phyloP scores from a whole-genome alignment of 2,797 vertebrate genomes.

The Syncerus caffer region DNA sequence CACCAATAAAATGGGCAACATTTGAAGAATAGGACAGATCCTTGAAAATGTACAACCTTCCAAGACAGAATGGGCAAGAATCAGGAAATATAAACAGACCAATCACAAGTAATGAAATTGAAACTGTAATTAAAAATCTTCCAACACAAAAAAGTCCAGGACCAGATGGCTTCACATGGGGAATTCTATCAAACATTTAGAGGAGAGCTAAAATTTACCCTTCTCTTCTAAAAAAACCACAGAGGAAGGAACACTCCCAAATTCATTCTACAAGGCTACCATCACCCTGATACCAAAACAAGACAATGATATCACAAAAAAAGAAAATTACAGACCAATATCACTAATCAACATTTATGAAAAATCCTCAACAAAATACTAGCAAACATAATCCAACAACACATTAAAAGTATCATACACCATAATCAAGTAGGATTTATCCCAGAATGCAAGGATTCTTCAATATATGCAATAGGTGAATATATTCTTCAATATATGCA shows the following conservation, averaged over 20 bases:
- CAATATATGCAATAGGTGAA: background rate
- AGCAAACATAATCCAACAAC: background rate
- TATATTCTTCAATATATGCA: background rate
- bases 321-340: background rate
- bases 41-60: background rate
- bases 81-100: background rate
- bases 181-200: background rate
- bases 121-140: background rate
- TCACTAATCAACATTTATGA: background rate
- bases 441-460: background rate
- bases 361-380: background rate
- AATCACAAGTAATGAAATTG: background rate
- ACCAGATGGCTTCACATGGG: background rate
- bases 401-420: background rate
- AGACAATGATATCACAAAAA: background rate
- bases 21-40: background rate
- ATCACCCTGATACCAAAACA: background rate
- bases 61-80: background rate
- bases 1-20: background rate
- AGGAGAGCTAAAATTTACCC: background rate
- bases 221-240: background rate
- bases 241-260: background rate
- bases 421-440: background rate
- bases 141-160: background rate
- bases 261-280: background rate